Percentiles rank a stretch among this genome's conserved stretches.
phyloP scores from a whole-genome alignment of 2,888 invertebrate species.

The Meandrusa payeni region DNA sequence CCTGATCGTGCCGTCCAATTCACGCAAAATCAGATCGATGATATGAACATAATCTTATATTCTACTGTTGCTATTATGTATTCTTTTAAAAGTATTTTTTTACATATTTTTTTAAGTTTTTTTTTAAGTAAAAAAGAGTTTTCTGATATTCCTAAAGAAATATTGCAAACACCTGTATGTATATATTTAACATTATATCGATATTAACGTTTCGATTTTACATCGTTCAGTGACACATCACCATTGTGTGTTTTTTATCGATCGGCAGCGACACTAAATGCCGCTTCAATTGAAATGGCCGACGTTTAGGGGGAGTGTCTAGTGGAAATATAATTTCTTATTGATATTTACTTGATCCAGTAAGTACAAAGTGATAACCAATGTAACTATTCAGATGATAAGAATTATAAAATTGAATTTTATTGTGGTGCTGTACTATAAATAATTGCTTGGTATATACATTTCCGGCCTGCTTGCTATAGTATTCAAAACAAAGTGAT shows the following conservation, averaged over 20 bases:
- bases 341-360: constrained; percentile 46
- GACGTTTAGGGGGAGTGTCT: constrained; percentile 79
- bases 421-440: constrained; percentile 4
- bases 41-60: too few relatives aligned
- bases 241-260: constrained; percentile 42
- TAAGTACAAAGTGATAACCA: constrained; percentile 19
- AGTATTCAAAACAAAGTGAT: constrained; percentile 72
- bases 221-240: constrained; percentile 22
- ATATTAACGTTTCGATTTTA: constrained; percentile 10
- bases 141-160: too few relatives aligned
- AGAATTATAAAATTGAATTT: constrained; percentile 18
- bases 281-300: constrained; percentile 78
- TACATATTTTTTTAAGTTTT: too few relatives aligned
- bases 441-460: constrained; percentile 34
- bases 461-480: constrained; percentile 70
- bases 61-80: too few relatives aligned
- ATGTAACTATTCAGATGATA: background rate
- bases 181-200: constrained; percentile 3
- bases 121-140: too few relatives aligned
- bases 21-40: too few relatives aligned
- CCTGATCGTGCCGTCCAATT: too few relatives aligned
- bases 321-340: constrained; percentile 57
- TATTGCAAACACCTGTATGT: too few relatives aligned
- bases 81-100: too few relatives aligned
- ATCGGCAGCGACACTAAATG: constrained; percentile 58